Evolutionary conservation across 1,140 invertebrate species (phyloP), one percentile per base, ranked within the genome.

Genomic region (Notospermus geniculatus): DNA sequence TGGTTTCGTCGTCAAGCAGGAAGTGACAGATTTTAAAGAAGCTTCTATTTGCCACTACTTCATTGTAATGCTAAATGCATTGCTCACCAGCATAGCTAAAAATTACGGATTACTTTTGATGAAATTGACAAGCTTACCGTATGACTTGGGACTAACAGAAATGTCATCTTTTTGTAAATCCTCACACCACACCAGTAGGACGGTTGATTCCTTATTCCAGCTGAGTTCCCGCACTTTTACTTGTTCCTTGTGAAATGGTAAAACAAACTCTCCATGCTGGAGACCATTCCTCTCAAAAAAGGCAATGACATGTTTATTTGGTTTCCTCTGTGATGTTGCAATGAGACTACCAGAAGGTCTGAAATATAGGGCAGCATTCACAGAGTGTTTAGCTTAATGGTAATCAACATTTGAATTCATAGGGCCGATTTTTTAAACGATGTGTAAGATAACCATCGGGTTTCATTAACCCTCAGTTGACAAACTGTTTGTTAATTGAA

Each of bases 261-360:
- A 75, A 7, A 77, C 74, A 72, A 95, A 91, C 69, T 93, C 89
- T 46, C 90, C 88, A 83, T 95, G 92, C 68, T 88, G 87, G 15
- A 96, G 80, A 4, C 94, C 94, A 86, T 97, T 97, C 74, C 92
- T 94, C 72, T 97, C 94, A 82, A 94, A 93, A 65, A 95, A 88
- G 11, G 88, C 83, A 32, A 95, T 82, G n/a, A 88, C 83, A 72
- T 89, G 87, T 73, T 90, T 74, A 58, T 78, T 75, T 32, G 72
- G 68, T 50, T 52, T 59, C 63, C 80, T 81, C 69, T 91, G 89
- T 1, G 88, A 86, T 13, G 87, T 83, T 0, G 90, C 88, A 58
- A 95, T 90, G 52, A 93, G 79, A 68, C 87, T 89, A 45, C 91
- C 91, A 62, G 85, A 86, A 2, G 91, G 91, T 70, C 87, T 81